Evolutionary conservation across 2,113 vertebrate genomes (phyloP).

Genomic region (Hemiscyllium ocellatum): DNA sequence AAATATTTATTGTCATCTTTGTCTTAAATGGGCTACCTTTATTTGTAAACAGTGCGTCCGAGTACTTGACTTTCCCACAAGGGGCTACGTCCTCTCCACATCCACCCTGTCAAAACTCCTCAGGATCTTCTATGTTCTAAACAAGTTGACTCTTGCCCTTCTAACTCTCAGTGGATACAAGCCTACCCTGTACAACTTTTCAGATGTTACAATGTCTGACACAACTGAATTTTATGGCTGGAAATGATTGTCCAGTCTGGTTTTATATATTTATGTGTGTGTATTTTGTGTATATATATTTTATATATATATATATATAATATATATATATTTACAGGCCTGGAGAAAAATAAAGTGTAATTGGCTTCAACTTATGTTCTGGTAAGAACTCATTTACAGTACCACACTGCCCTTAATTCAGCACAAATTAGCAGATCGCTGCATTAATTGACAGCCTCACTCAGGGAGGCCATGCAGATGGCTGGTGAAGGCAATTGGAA

Average conservation of each 20-base stretch:
- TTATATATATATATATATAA: too few species aligned
- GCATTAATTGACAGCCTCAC: neutral
- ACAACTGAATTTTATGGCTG: neutral
- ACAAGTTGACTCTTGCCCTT: too few species aligned
- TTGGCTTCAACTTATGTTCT: neutral
- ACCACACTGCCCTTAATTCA: neutral
- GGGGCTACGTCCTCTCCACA: too few species aligned
- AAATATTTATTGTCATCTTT: too few species aligned
- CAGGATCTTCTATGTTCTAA: too few species aligned
- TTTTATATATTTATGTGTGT: neutral
- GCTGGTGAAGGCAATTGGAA: conserved; percentile 6
- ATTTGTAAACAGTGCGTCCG: too few species aligned
- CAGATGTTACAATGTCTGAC: neutral
- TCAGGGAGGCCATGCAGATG: neutral
- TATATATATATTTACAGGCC: neutral
- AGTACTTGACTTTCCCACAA: too few species aligned
- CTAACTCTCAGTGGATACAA: too few species aligned
- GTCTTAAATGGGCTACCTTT: too few species aligned
- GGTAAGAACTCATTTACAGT: neutral
- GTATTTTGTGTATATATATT: too few species aligned
- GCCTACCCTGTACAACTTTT: too few species aligned
- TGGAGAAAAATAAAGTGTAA: neutral
- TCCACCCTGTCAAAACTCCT: too few species aligned
- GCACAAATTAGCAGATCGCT: neutral
- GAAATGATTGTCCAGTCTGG: neutral